These are phyloP conservation scores for Leptopilina myrica DNA, from an alignment of 2,888 invertebrate genomes.

Conservation along the genomic window DNA sequence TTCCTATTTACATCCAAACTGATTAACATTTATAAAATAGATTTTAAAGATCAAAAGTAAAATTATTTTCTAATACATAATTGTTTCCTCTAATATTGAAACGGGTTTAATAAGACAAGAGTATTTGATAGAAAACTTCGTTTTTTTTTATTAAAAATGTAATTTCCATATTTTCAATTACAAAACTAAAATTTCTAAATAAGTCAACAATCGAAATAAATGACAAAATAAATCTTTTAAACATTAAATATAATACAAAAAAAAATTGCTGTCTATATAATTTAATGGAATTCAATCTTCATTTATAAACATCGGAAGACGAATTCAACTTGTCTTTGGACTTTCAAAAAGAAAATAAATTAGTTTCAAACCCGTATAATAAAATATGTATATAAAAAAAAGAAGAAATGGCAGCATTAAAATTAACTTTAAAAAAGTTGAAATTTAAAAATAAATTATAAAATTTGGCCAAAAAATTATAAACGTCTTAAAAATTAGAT, in stretches of 20 bases:
- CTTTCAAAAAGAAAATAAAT: neutral
- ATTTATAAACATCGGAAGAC: neutral
- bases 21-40: too few relatives aligned
- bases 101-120: constrained; percentile 40
- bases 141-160: constrained; percentile 46
- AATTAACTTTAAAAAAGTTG: neutral
- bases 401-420: constrained; percentile 10
- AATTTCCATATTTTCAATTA: neutral
- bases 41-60: too few relatives aligned
- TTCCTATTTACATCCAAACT: too few relatives aligned
- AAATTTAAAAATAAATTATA: constrained; percentile 2
- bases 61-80: too few relatives aligned
- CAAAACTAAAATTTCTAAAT: constrained; percentile 15
- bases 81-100: too few relatives aligned
- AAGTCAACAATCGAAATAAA: neutral
- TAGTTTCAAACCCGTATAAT: neutral
- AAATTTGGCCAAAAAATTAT: neutral
- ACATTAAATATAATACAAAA: neutral
- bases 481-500: neutral
- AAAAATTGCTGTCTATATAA: neutral
- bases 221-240: constrained; percentile 6
- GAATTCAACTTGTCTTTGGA: constrained; percentile 5
- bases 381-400: neutral
- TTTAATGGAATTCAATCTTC: constrained; percentile 15
- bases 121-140: constrained; percentile 30